phyloP scores from a whole-genome alignment of 2,113 vertebrate species.

The Sander lucioperca region DNA sequence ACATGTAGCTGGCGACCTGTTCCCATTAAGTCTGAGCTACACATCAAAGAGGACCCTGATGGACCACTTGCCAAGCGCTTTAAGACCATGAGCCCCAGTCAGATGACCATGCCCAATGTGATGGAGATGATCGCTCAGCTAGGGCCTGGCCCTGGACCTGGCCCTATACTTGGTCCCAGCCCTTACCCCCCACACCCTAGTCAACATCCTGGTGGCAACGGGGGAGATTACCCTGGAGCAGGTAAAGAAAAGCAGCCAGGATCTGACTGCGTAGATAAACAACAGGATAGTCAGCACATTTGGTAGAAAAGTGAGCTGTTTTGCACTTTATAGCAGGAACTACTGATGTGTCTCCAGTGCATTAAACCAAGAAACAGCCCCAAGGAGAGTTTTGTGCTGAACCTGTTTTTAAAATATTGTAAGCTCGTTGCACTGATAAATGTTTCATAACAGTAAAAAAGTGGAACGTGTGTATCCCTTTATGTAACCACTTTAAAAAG shows the following conservation, averaged over 20 bases:
- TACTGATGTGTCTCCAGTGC: constrained; percentile 38
- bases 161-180: constrained; percentile 90
- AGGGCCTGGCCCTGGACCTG: constrained; percentile 92
- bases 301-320: constrained; percentile 28
- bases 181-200: constrained; percentile 92
- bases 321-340: constrained; percentile 41
- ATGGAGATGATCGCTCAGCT: constrained; percentile 99
- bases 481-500: constrained; percentile 37
- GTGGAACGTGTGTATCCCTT: neutral
- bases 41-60: constrained; percentile 99
- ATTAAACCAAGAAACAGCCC: constrained; percentile 54
- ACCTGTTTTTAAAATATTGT: constrained; percentile 40
- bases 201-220: constrained; percentile 88
- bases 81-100: constrained; percentile 99
- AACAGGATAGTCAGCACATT: constrained; percentile 36
- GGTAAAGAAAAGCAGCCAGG: constrained; percentile 78
- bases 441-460: constrained; percentile 29
- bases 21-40: constrained; percentile 97
- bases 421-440: constrained; percentile 42
- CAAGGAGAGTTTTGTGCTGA: constrained; percentile 38
- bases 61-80: constrained; percentile 97
- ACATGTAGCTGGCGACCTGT: constrained; percentile 99
- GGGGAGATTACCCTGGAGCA: constrained; percentile 92
- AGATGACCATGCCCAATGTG: constrained; percentile 99
- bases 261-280: constrained; percentile 8